These are phyloP conservation scores for Melanotaenia maccullochi DNA, from an alignment of 2,797 vertebrate species.

Conservation along the genomic window DNA sequence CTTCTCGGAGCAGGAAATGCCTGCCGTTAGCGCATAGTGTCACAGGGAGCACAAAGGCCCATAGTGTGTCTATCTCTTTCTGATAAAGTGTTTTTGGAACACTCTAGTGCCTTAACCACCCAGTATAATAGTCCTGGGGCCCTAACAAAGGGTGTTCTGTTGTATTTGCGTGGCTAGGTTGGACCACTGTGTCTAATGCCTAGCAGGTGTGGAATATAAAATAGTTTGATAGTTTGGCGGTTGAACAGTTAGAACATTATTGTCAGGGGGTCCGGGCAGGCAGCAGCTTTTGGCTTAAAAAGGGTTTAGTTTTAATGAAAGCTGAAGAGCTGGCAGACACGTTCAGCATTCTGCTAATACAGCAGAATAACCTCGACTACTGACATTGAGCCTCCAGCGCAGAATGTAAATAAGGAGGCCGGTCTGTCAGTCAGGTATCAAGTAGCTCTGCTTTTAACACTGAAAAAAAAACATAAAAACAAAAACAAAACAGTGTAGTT, in stretches of 20 bases:
- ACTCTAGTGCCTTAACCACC: conserved; percentile 62
- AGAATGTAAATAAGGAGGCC: conserved; percentile 68
- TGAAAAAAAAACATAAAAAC: background rate
- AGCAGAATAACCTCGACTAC: conserved; percentile 69
- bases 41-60: conserved; percentile 75
- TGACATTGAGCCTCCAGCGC: conserved; percentile 64
- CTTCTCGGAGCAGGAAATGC: conserved; percentile 75
- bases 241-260: conserved; percentile 77
- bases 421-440: conserved; percentile 62
- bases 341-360: conserved; percentile 71
- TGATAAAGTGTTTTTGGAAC: conserved; percentile 78
- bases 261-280: conserved; percentile 70
- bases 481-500: conserved; percentile 34
- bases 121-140: conserved; percentile 66
- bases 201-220: conserved; percentile 83
- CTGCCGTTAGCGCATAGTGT: conserved; percentile 69
- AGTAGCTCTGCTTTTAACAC: conserved; percentile 57
- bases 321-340: conserved; percentile 73
- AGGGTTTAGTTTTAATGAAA: conserved; percentile 77
- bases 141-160: conserved; percentile 77
- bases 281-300: conserved; percentile 64
- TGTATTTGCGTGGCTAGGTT: conserved; percentile 70
- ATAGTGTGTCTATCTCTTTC: conserved; percentile 78
- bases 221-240: conserved; percentile 79
- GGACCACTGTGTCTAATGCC: conserved; percentile 73